Evolutionary conservation across 2,888 invertebrate species (phyloP), one percentile per base, ranked within the genome.

Genomic region (Zaprionus lineosus): DNA sequence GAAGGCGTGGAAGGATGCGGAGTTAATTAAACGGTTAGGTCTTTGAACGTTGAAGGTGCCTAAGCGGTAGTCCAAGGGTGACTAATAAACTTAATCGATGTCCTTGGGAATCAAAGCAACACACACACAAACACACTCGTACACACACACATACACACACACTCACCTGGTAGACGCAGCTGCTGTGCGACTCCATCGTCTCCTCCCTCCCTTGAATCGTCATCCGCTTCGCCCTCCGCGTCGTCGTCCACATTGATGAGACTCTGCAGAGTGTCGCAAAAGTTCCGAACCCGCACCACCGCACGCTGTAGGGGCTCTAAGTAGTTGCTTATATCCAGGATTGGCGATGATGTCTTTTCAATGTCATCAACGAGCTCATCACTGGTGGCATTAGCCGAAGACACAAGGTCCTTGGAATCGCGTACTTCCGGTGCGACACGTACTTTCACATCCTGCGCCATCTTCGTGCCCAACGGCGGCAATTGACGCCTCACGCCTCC

Each of bases 181-280:
- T 8, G 9, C 15, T 40, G 7, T 43, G 18, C 29, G 21, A 31
- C 9, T 12, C 16, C n/a, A n/a, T n/a, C n/a, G n/a, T n/a, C 24
- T 47, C 31, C 1, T 26, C 26, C 3, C 1, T 41, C 33, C n/a
- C 9, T 3, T 19, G 19, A 6, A 2, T 12, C 28, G 14, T 31
- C 16, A 16, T 15, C 16, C 31, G 36, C 40, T 21, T 36, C 14
- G 1, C 26, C 19, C 8, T 21, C 26, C 11, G 52, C 24, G 18
- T 41, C 51, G 21, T 68, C 48, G 40, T 69, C 71, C 3, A 65
- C 59, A 48, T 51, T 59, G 33, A 88, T 70, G n/a, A 87, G 56
- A 5, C 62, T 75, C 21, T 73, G 78, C n/a, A 86, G 21, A 9
- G 64, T 50, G 15, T 81, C 79, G 56, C 78, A 87, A 61, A 88